Conservation (phyloP, 1,140 invertebrate species). For the Chironomus striatipennis region DNA sequence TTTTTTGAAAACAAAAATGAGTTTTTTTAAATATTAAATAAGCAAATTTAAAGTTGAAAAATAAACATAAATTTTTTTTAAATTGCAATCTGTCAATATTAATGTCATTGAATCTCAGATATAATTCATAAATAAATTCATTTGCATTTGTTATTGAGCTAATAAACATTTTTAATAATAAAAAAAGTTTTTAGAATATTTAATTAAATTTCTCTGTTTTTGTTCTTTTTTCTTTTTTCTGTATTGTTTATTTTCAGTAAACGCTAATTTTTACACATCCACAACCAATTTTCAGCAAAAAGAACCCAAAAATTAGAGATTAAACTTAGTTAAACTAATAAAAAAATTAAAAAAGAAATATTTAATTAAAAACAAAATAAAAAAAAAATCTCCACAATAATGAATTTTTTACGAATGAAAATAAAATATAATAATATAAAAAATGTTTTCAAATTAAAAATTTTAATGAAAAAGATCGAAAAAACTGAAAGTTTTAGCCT, state of each 20-base stretch:
- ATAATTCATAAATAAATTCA: background rate
- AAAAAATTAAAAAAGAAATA: too few species aligned
- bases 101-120: too few species aligned
- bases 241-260: conserved; percentile 23
- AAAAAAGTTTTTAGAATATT: conserved; percentile 7
- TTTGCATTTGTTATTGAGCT: conserved; percentile 17
- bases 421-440: background rate
- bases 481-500: conserved; percentile 7
- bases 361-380: background rate
- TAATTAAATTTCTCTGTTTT: conserved; percentile 15
- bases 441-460: background rate
- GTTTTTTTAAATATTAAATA: too few species aligned
- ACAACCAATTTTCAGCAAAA: conserved; percentile 20
- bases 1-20: too few species aligned
- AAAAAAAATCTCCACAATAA: background rate
- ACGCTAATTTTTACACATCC: conserved; percentile 7
- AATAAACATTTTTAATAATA: background rate
- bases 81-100: too few species aligned
- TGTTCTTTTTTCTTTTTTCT: conserved; percentile 14
- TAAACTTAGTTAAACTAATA: too few species aligned
- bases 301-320: background rate
- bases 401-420: conserved; percentile 8
- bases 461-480: background rate
- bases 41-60: too few species aligned
- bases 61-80: too few species aligned